Evolutionary conservation across 2,797 vertebrate genomes (phyloP), one percentile per base, ranked within the genome.

Genomic region (Oreochromis mossambicus): DNA sequence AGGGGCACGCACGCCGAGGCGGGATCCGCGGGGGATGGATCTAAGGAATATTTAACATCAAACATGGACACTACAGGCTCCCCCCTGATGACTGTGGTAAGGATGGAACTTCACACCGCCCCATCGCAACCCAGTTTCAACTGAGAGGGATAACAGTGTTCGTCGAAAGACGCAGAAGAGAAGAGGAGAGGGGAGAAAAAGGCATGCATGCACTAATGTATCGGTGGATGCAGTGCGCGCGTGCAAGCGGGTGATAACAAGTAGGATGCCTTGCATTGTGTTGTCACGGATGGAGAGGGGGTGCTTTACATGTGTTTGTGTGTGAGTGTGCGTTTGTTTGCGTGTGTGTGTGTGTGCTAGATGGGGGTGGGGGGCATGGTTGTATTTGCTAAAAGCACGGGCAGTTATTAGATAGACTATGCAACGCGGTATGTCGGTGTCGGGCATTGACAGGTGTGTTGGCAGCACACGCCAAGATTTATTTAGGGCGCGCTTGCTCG

Each of bases 31-130:
- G 78, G 87, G 83, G 87, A 95, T 94, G 95, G 94, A 94, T 84
- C 89, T 82, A 75, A 89, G 93, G 92, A 86, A 90, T 92, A 92
- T 93, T 92, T 94, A 85, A 86, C 92, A 80, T 88, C 88, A 89
- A 88, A 94, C 91, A 93, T 92, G 92, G 93, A 92, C 87, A 91
- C 83, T 89, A 89, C 87, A 66, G 87, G 89, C 90, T 92, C 86
- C 89, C 89, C 84, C 88, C 70, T 92, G 93, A 95, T 93, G 92
- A 91, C 90, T 92, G 92, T 92, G 95, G 95, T 96, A 95, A 95
- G 95, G 90, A 94, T 94, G 91, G 91, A 94, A 94, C 93, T 94
- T 93, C 90, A 94, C 94, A 91, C 94, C 94, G 88, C 93, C 92
- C 92, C 88, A 80, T 88, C 82, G 84, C 91, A 91, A 85, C 90